phyloP scores from a whole-genome alignment of 2,888 invertebrate species.

The Antitype chi region DNA sequence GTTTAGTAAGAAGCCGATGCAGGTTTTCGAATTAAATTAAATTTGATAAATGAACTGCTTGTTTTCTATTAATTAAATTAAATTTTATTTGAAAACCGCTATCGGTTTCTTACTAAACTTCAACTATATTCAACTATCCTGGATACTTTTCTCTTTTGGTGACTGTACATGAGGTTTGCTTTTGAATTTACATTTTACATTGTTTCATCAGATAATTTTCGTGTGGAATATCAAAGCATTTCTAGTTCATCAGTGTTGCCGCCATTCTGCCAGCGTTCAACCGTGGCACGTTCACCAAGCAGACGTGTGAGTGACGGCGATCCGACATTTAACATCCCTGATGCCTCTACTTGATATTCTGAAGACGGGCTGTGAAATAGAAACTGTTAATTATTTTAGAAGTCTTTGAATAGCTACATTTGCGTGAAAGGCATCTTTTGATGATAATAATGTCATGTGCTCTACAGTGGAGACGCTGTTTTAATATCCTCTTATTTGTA shows the following conservation, averaged over 20 bases:
- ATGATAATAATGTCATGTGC: conserved; percentile 17
- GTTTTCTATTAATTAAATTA: too few relatives aligned
- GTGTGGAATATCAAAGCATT: conserved; percentile 21
- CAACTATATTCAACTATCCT: too few relatives aligned
- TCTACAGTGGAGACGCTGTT: neutral
- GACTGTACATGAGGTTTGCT: neutral
- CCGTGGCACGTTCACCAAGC: conserved; percentile 13
- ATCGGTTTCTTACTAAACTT: too few relatives aligned
- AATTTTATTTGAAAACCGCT: too few relatives aligned
- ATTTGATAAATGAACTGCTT: too few relatives aligned
- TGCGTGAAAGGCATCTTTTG: conserved; percentile 1
- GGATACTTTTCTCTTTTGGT: too few relatives aligned
- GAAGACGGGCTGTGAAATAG: conserved; percentile 33
- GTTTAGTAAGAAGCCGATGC: too few relatives aligned
- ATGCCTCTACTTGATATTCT: conserved; percentile 27
- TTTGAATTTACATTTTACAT: neutral
- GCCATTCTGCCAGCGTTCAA: conserved; percentile 7
- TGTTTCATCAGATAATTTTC: neutral
- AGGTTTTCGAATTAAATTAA: too few relatives aligned
- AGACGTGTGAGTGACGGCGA: conserved; percentile 43
- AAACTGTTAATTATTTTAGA: conserved; percentile 44
- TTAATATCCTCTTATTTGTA: conserved; percentile 1
- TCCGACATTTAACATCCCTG: conserved; percentile 39
- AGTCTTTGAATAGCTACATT: conserved; percentile 6
- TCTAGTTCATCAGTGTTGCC: conserved; percentile 5